Base-by-base conservation (phyloP, 2,888 invertebrate genomes). In the Ormyrus rosae region DNA sequence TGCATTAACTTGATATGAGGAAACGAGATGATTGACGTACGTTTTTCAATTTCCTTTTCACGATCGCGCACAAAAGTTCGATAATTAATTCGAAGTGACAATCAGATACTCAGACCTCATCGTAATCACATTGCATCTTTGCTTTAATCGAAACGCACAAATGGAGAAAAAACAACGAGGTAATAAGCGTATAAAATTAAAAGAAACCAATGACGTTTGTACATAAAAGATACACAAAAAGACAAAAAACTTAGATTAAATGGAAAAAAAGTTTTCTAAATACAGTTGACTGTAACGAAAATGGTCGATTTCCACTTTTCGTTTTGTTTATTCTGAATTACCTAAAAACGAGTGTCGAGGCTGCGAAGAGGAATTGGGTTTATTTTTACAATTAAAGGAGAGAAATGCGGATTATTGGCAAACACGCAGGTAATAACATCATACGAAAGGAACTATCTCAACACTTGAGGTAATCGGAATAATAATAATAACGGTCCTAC, bases 391-490 rank as follows among this genome's bases (percentile, higher is more conserved):
- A 50, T 2, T 5, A 53, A 46, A 69, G 11, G n/a, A 56, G 46
- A 60, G 13, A 70, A 53, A 60, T n/a, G 64, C 50, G 13, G 7
- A 73, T 61, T 63, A 74, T 73, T 64, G 56, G 55, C 69, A 64
- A 73, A 78, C 13, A 13, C 34, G 46, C n/a, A 45, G 45, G 7
- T 74, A 70, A 61, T 64, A 11, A 73, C 64, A 74, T 79, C 64
- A 80, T 65, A 78, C 84, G 83, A 84, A 85, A 88, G 89, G 89
- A 88, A 89, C 88, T 89, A 85, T 89, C 86, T 88, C 88, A 86
- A 86, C 85, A 85, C 85, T 85, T 88, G 89, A 89, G 89, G 89
- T 89, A 89, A 89, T 89, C 85, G 84, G 84, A 86, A 82, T 84
- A 83, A 86, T 84, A 88, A 86, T 82, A n/a, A 70, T 78, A 76